Percentiles rank a stretch among this genome's conserved stretches.
phyloP scores from a whole-genome alignment of 2,888 invertebrate species.

The Metellina segmentata region DNA sequence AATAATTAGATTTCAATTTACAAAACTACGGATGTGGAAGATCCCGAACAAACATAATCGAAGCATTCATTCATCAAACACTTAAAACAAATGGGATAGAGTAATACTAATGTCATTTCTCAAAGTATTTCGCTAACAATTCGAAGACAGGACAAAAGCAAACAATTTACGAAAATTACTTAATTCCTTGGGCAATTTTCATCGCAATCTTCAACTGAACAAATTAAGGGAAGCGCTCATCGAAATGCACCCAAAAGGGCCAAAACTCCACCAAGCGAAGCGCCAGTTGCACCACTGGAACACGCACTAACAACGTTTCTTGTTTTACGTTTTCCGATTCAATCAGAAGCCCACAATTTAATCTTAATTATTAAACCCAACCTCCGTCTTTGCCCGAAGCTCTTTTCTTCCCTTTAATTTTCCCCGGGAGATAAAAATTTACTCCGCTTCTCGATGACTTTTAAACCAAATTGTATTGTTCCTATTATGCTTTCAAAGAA shows the following conservation, averaged over 20 bases:
- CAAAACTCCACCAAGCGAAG: too few relatives aligned
- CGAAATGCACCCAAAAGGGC: too few relatives aligned
- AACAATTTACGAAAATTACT: neutral
- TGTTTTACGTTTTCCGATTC: neutral
- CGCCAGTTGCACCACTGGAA: too few relatives aligned
- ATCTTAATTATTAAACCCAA: neutral
- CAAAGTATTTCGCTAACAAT: neutral
- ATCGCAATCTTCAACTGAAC: neutral
- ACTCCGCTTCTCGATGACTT: neutral
- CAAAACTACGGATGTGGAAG: neutral
- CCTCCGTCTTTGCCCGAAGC: neutral
- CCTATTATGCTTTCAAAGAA: neutral
- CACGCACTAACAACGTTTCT: neutral
- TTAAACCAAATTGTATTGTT: neutral
- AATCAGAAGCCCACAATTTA: neutral
- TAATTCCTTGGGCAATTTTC: neutral
- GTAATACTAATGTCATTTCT: neutral
- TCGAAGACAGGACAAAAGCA: neutral
- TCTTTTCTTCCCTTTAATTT: neutral
- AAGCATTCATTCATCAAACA: neutral
- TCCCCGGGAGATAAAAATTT: neutral
- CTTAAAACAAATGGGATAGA: neutral
- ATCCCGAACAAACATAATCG: too few relatives aligned
- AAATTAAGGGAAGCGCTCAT: too few relatives aligned
- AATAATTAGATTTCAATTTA: neutral